Evolutionary conservation across 2,797 vertebrate species (phyloP), one percentile per base, ranked within the genome.

Genomic region (Pseudocheirus occidentalis): DNA sequence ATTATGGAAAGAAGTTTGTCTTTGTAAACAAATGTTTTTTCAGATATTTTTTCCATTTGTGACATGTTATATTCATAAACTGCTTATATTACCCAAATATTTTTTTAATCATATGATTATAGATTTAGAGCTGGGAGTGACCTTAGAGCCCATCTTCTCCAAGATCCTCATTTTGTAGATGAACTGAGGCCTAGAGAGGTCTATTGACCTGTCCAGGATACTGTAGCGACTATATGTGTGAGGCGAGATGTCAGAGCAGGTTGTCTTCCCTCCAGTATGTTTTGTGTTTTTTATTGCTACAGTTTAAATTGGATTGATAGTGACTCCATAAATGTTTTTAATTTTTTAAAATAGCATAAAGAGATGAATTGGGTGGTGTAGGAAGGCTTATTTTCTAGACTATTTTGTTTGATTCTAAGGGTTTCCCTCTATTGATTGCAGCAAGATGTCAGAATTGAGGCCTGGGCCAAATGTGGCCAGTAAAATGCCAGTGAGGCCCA

Each of bases 281-380:
- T 31, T 94, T 96, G 31, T 55, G 24, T 95, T 93, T 93, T 91
- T 7, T 5, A 13, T 93, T 93, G 29, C 95, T 96, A 93, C 24
- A 87, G 28, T 40, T 94, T 93, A 90, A 56, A 56, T 50, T 59
- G 28, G 28, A 11, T 94, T 96, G 91, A 93, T 59, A 92, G 54
- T 92, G 94, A 91, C 55, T 90, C 21, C 53, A 18, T 81, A 31
- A 73, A 12, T 16, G 16, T 6, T 81, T 93, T 94, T 92, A 10
- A 90, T 93, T 93, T 58, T 94, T 96, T 96, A 91, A 96, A 93
- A 96, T 89, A 81, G 57, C n/a, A 16, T 91, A 93, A 94, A 94
- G 93, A 56, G 14, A 46, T 95, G 24, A 14, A 73, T 59, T 96
- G 91, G 24, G 57, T 34, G 3, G 55, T 29, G 28, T 94, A 94